Conservation (phyloP, 64 coral and sea anemone species). For the Montipora foliosa region DNA sequence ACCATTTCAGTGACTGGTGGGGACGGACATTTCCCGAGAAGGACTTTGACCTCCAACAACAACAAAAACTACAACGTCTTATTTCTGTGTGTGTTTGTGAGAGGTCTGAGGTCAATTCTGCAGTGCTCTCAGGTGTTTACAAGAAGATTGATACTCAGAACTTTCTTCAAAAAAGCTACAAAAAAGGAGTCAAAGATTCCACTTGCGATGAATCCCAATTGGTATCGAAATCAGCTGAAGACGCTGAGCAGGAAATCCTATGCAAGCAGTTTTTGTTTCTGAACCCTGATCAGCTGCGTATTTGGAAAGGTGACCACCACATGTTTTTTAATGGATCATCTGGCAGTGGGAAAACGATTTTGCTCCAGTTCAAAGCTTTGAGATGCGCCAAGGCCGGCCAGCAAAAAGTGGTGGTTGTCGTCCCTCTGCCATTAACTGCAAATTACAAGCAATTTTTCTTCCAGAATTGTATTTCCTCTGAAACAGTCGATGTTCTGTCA, state of each 20-base stretch:
- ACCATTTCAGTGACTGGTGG: not conserved
- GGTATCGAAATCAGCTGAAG: not conserved
- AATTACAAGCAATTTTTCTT: conserved; percentile 12
- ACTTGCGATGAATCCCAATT: not conserved
- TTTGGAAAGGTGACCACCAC: conserved; percentile 1
- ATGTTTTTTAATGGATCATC: conserved; percentile 31
- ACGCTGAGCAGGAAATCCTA: not conserved
- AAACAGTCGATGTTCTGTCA: not conserved
- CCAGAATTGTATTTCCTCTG: not conserved
- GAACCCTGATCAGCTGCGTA: conserved; percentile 25
- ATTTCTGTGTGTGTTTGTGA: conserved; percentile 6
- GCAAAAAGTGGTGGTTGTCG: conserved; percentile 9
- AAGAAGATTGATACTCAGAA: conserved; percentile 26
- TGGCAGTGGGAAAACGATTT: conserved; percentile 35
- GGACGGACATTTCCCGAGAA: not conserved
- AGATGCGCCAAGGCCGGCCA: not conserved
- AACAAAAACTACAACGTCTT: not conserved
- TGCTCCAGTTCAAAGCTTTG: conserved; percentile 50
- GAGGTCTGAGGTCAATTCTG: not conserved
- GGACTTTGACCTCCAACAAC: not conserved
- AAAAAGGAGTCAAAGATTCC: not conserved
- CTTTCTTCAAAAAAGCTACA: conserved; percentile 25
- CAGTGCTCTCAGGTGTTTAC: not conserved
- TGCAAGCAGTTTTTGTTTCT: conserved; percentile 21
- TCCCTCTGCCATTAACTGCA: not conserved